These are phyloP conservation scores for Oreochromis niloticus DNA, from an alignment of 2,113 vertebrate genomes.

Conservation along the genomic window DNA sequence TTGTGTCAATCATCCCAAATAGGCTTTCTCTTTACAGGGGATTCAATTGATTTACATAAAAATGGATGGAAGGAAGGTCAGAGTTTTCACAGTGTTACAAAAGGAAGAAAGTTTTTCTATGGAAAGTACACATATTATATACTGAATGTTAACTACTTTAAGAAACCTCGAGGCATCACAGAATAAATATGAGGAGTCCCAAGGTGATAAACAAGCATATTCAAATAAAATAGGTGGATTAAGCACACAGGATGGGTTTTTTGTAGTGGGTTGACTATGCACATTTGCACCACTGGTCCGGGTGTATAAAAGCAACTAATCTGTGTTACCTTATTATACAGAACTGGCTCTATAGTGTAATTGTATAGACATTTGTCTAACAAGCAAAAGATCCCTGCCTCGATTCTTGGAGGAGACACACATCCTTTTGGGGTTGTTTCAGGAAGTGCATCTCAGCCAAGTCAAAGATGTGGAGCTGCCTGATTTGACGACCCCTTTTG, in stretches of 20 bases:
- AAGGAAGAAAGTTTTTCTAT: background rate
- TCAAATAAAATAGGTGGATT: background rate
- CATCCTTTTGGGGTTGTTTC: background rate
- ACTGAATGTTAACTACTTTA: background rate
- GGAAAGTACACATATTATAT: background rate
- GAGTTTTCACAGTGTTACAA: background rate
- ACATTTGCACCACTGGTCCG: background rate
- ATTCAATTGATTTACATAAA: slow-evolving; percentile 7
- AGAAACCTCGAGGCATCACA: background rate
- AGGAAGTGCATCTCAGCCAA: background rate
- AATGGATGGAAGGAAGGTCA: background rate
- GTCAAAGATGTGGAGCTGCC: background rate
- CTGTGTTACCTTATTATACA: background rate
- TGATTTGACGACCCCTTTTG: background rate
- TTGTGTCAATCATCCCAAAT: slow-evolving; percentile 30
- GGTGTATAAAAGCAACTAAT: background rate
- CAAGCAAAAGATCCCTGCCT: background rate
- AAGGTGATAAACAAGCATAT: background rate
- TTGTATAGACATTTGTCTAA: background rate
- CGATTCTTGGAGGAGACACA: background rate
- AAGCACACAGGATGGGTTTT: background rate
- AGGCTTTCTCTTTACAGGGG: background rate
- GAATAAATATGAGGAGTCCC: background rate
- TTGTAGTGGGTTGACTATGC: too few species aligned
- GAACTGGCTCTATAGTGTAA: background rate